Percentiles rank a stretch among this genome's conserved stretches.
Evolutionary conservation across 2,797 vertebrate species (phyloP).

Genomic region (Fistularia tabacaria): DNA sequence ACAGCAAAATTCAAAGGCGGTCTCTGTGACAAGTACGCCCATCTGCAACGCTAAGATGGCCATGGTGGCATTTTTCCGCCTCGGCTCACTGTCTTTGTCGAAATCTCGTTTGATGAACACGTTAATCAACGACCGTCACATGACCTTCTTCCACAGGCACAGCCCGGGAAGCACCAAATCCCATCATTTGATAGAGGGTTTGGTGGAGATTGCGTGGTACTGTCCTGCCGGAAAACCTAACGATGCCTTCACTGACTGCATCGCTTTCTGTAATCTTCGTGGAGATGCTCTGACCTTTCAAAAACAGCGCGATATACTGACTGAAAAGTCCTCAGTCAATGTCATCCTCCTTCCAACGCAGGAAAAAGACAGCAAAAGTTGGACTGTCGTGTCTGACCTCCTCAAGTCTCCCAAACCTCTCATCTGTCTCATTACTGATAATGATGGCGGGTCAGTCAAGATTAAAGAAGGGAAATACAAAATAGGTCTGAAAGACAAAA

Average conservation of each 20-base stretch:
- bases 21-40: slow-evolving; percentile 37
- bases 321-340: slow-evolving; percentile 60
- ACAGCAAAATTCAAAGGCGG: slow-evolving; percentile 2
- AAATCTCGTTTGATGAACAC: slow-evolving; percentile 66
- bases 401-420: slow-evolving; percentile 47
- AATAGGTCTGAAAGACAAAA: slow-evolving; percentile 68
- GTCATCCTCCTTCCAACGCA: slow-evolving; percentile 54
- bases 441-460: neutral
- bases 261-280: slow-evolving; percentile 61
- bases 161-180: slow-evolving; percentile 55
- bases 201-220: slow-evolving; percentile 81
- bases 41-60: slow-evolving; percentile 56
- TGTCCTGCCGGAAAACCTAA: slow-evolving; percentile 52
- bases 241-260: slow-evolving; percentile 61
- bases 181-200: slow-evolving; percentile 65
- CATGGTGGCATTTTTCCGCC: slow-evolving; percentile 71
- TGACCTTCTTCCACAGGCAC: slow-evolving; percentile 65
- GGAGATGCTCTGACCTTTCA: slow-evolving; percentile 56
- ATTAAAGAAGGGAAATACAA: slow-evolving; percentile 21
- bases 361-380: slow-evolving; percentile 16
- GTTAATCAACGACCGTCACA: slow-evolving; percentile 58
- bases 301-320: slow-evolving; percentile 62
- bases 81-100: slow-evolving; percentile 66
- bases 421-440: slow-evolving; percentile 62
- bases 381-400: slow-evolving; percentile 25